Evolutionary conservation across 2,113 vertebrate species (phyloP).

Genomic region (Pterocles gutturalis): DNA sequence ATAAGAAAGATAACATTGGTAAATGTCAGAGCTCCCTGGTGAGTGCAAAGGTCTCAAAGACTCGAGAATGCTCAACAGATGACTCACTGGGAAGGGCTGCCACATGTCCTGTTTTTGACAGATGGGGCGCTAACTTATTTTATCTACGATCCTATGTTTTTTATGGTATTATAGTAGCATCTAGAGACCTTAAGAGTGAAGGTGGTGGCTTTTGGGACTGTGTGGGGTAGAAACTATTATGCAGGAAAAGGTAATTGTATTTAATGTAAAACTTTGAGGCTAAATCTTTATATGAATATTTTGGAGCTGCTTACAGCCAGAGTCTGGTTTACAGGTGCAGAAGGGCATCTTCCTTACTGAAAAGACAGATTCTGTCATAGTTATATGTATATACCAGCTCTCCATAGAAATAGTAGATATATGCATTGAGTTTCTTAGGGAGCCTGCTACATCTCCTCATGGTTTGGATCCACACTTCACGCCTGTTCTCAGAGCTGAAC

Average conservation of each 20-base stretch:
- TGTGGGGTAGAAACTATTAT: background rate
- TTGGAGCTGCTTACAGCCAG: background rate
- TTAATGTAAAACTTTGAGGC: background rate
- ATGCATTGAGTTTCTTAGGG: fast-evolving
- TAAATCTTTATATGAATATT: background rate
- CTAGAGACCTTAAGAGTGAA: slow-evolving; percentile 4
- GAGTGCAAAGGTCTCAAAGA: slow-evolving; percentile 48
- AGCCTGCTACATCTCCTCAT: background rate
- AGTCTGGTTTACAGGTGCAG: background rate
- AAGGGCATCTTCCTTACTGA: background rate
- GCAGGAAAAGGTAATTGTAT: background rate
- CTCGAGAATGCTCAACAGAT: slow-evolving; percentile 54
- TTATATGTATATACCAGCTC: background rate
- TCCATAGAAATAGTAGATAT: background rate
- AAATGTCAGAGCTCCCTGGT: slow-evolving; percentile 71
- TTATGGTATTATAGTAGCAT: background rate
- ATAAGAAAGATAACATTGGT: slow-evolving; percentile 78
- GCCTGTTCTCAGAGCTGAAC: background rate
- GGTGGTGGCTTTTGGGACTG: background rate
- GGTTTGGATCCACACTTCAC: background rate
- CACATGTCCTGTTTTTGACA: slow-evolving; percentile 48
- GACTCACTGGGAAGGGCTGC: slow-evolving; percentile 62
- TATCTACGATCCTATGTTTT: background rate
- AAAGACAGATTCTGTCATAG: background rate
- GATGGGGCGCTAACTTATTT: background rate